These are phyloP conservation scores for Dysdera silvatica DNA, from an alignment of 1,140 invertebrate species.

Conservation along the genomic window DNA sequence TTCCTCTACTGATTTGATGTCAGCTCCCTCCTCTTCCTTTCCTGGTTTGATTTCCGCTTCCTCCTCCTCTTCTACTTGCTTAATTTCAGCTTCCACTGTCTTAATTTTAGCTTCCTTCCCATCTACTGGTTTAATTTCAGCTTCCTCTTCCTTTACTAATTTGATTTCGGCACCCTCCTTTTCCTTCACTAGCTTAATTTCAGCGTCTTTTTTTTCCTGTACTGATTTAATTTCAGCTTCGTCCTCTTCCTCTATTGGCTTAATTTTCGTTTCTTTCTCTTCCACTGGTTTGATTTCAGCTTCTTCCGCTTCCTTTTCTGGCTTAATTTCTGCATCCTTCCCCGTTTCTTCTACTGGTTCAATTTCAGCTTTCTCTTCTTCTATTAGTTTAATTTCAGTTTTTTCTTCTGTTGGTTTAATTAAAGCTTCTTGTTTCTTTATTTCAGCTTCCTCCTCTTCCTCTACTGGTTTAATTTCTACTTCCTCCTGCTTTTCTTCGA, in stretches of 20 bases:
- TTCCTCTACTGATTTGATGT: background rate
- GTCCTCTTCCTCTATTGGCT: background rate
- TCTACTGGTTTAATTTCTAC: constrained; percentile 30
- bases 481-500: constrained; percentile 22
- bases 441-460: constrained; percentile 4
- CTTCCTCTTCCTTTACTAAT: background rate
- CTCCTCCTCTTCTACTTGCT: constrained; percentile 11
- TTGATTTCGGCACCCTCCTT: background rate
- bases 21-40: no score
- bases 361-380: constrained; percentile 14
- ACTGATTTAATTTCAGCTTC: background rate
- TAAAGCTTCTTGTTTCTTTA: constrained; percentile 13
- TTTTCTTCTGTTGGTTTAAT: constrained; percentile 7
- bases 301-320: background rate
- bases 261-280: background rate
- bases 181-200: background rate
- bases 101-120: constrained; percentile 4
- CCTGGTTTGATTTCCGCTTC: background rate
- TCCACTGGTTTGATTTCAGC: background rate
- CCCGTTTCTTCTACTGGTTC: background rate
- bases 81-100: constrained; percentile 8
- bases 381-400: constrained; percentile 11
- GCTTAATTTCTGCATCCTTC: background rate
- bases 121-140: background rate
- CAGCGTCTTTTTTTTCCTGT: background rate